phyloP scores from a whole-genome alignment of 2,113 vertebrate genomes.

The Rissa tridactyla region DNA sequence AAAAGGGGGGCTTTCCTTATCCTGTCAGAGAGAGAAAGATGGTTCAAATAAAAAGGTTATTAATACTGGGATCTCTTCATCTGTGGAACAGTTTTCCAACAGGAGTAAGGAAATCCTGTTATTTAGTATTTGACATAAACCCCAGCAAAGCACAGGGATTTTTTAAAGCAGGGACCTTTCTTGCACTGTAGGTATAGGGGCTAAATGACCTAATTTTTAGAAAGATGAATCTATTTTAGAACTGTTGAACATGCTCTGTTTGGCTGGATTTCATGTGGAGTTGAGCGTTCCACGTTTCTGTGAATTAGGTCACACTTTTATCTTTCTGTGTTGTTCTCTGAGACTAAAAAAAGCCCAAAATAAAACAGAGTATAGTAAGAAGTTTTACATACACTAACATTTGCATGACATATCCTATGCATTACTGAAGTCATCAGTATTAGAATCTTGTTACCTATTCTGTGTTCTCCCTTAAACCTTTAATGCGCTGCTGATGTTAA shows the following conservation, averaged over 20 bases:
- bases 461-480: not conserved
- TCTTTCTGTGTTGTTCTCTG: not conserved
- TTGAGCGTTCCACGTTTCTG: not conserved
- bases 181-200: not conserved
- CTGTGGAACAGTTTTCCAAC: not conserved
- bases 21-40: not conserved
- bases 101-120: not conserved
- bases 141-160: not conserved
- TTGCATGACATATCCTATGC: not conserved
- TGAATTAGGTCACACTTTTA: slow-evolving; percentile 16
- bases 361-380: not conserved
- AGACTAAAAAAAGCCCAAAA: not conserved
- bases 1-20: not conserved
- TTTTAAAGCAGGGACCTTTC: not conserved
- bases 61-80: not conserved
- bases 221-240: slow-evolving; percentile 12
- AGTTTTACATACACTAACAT: not conserved
- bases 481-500: not conserved
- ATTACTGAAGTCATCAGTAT: not conserved
- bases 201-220: slow-evolving; percentile 29
- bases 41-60: not conserved
- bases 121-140: not conserved
- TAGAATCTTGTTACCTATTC: not conserved
- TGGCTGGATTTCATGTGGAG: not conserved
- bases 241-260: not conserved